Base-by-base conservation (phyloP, 2,888 invertebrate genomes). In the Diaphora mendica region DNA sequence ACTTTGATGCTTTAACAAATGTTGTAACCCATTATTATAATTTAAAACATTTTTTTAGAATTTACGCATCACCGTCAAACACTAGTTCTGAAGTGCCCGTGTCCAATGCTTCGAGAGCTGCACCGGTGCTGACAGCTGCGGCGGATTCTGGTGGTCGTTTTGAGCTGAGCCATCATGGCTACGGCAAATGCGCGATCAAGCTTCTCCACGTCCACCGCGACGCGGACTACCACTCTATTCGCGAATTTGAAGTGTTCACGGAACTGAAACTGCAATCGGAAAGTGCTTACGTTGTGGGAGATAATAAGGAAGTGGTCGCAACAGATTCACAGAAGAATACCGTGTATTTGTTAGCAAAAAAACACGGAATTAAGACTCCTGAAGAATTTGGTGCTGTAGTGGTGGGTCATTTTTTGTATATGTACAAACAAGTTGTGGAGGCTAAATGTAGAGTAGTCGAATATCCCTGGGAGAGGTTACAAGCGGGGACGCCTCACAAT, bases 291-390 rank as follows among this genome's bases (percentile, higher is more conserved):
- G 92, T 97, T 0, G 88, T 96, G 79, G 97, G 97, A n/a, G 97
- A 98, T 91, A 98, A 98, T 88, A 96, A 97, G 70, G 97, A 97
- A 87, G 97, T 98, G 77, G 97, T 98, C 30, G 98, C 98, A 20
- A 98, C 98, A 0, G 98, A 98, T 87, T 97, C 98, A 0, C 98
- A 98, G 90, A 98, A 98, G 92, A 98, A 98, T 88, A 98, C 98
- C 1, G 97, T 98, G 59, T 98, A 98, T 88, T 91, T 98, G 62
- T 90, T 98, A 82, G 98, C 98, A 13, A 98, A 98, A 88, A 97
- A 97, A 86, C 96, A 97, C 88, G 98, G 98, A 69, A 96, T 98
- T 48, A 97, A 97, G 83, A 97, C 97, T 42, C 97, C 98, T 0
- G 98, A 98, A 90, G 97, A 97, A 85, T 98, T 98, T 89, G 98